Evolutionary conservation across 2,888 invertebrate species (phyloP).

Genomic region (Strigamia crassipes): DNA sequence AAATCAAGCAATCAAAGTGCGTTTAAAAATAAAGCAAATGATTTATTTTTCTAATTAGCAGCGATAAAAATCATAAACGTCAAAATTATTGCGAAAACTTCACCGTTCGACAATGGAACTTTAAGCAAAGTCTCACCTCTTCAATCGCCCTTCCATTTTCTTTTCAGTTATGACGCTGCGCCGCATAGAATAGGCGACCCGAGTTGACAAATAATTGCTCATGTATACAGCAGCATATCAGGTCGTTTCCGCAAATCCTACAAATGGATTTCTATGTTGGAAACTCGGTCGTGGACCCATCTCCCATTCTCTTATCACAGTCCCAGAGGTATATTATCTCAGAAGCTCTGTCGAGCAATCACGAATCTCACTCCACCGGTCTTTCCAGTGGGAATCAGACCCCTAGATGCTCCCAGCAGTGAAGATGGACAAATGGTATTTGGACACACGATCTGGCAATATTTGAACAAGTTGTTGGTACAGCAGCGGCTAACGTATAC

Average conservation of each 20-base stretch:
- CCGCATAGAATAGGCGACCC: neutral
- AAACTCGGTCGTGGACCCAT: neutral
- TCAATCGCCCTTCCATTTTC: too few species aligned
- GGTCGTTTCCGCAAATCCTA: slow-evolving; percentile 3
- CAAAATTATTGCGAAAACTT: too few species aligned
- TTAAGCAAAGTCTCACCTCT: too few species aligned
- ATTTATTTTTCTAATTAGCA: neutral
- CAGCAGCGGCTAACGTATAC: neutral
- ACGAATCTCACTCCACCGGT: neutral
- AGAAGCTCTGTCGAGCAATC: slow-evolving; percentile 10
- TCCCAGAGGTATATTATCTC: slow-evolving; percentile 10
- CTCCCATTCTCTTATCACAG: slow-evolving; percentile 10
- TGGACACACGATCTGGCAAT: slow-evolving; percentile 10
- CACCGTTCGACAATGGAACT: too few species aligned
- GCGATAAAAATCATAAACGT: too few species aligned
- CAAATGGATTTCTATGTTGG: neutral
- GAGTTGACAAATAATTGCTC: neutral
- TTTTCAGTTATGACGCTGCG: too few species aligned
- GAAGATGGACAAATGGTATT: neutral
- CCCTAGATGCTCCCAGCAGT: neutral
- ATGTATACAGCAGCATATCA: neutral
- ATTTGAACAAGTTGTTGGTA: neutral
- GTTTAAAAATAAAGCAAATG: neutral
- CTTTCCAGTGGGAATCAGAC: slow-evolving; percentile 10
- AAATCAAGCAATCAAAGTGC: slow-evolving; percentile 2